These are phyloP conservation scores for Myotis yumanensis DNA, from an alignment of 2,113 vertebrate genomes.

Conservation along the genomic window DNA sequence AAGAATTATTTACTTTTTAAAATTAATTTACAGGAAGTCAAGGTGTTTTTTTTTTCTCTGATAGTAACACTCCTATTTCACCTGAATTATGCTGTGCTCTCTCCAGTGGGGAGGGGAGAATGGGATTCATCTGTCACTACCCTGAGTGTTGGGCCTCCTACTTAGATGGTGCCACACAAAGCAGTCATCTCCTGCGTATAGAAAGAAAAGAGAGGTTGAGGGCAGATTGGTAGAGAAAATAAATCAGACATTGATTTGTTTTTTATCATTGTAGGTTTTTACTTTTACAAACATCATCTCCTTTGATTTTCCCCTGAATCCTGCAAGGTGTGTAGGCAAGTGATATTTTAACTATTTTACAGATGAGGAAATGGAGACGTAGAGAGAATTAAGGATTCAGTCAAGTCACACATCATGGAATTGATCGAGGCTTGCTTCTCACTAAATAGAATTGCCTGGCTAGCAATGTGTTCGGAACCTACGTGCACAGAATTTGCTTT, in stretches of 20 bases:
- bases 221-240: background rate
- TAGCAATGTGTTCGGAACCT: background rate
- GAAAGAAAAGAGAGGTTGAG: background rate
- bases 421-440: background rate
- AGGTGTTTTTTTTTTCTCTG: background rate
- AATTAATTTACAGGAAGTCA: background rate
- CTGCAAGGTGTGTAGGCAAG: background rate
- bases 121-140: background rate
- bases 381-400: background rate
- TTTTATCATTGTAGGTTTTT: background rate
- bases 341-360: slow-evolving; percentile 31
- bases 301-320: background rate
- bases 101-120: background rate
- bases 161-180: background rate
- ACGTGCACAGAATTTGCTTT: background rate
- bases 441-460: background rate
- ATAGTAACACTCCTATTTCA: background rate
- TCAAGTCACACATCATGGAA: background rate
- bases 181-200: background rate
- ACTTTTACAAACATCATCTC: background rate
- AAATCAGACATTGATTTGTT: background rate
- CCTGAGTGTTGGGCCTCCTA: background rate
- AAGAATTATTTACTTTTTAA: background rate
- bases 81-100: background rate
- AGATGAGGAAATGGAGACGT: slow-evolving; percentile 23